phyloP scores from a whole-genome alignment of 2,113 vertebrate genomes.

The Mus pahari region DNA sequence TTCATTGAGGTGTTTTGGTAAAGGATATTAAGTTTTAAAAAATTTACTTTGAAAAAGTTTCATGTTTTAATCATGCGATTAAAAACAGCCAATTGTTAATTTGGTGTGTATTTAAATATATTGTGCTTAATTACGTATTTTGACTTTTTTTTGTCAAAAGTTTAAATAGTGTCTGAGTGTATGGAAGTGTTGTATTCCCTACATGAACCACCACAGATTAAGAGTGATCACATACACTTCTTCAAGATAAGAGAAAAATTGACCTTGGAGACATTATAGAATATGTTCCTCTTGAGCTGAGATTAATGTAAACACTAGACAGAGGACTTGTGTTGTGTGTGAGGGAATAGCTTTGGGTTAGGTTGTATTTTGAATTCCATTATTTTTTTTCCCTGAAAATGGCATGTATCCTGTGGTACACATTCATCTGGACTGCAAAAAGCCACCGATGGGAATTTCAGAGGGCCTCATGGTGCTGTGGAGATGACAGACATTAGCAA shows the following conservation, averaged over 20 bases:
- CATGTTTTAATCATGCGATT: neutral
- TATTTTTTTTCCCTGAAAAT: slow-evolving; percentile 15
- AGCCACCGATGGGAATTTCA: neutral
- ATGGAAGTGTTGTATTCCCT: neutral
- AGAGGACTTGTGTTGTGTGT: too few species aligned
- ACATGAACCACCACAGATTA: neutral
- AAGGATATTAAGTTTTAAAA: neutral
- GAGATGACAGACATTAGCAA: neutral
- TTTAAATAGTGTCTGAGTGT: neutral
- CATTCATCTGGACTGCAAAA: neutral
- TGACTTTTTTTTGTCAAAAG: neutral
- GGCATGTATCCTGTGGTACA: neutral
- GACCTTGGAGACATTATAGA: neutral
- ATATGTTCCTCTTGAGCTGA: neutral
- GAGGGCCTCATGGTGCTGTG: neutral
- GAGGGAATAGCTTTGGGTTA: neutral
- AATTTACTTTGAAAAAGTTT: neutral
- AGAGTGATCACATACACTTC: neutral
- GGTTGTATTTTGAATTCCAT: slow-evolving; percentile 22
- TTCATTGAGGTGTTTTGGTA: neutral
- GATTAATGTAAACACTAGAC: neutral
- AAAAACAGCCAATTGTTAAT: neutral
- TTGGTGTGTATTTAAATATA: slow-evolving; percentile 34
- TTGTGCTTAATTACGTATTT: neutral
- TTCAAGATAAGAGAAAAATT: slow-evolving; percentile 35